Base-by-base conservation (phyloP, 2,888 invertebrate species). In the Notocelia uddmanniana region DNA sequence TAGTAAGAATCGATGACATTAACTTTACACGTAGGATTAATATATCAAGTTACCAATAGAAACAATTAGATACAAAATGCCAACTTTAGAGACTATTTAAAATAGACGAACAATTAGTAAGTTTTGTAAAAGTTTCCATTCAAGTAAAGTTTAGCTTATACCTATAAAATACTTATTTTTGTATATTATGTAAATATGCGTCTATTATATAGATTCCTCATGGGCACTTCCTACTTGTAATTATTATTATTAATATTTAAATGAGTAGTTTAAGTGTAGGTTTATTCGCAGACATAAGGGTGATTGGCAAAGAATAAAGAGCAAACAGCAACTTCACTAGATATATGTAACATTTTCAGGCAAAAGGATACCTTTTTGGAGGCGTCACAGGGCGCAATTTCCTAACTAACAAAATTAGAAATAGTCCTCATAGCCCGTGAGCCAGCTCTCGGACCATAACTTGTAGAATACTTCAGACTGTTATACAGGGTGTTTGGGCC, bases 1-100 rank as follows among this genome's bases (percentile, higher is more conserved):
- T 77, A 80, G 89, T 78, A 78, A 78, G 52, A 85, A 83, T 76
- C 86, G 89, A 80, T 90, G 88, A 91, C 83, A 80, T 74, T 77
- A 69, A 74, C 31, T 73, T 19, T 60, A 50, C 31, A 68, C 55
- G 69, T 73, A 54, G 57, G 15, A 26, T 74, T 64, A 62, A 58
- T 64, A 34, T 60, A 19, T 34, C 26, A 74, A 63, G 74, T 69
- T 74, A 78, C 72, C 73, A 73, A 55, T 70, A 50, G 41, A 13
- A 34, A 62, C 26, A 37, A 37, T 73, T 54, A 63, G 34, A 50
- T 69, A 59, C 26, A 37, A 50, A 64, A 69, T 52, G 45, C 64
- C 69, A 63, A 64, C 54, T 50, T 52, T 26, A 64, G 57, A 66
- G 10, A 23, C n/a, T 21, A 70, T 58, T 31, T 50, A 37, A 23